Conservation (phyloP, 2,797 vertebrate species). For the Atherinosoma microstoma region DNA sequence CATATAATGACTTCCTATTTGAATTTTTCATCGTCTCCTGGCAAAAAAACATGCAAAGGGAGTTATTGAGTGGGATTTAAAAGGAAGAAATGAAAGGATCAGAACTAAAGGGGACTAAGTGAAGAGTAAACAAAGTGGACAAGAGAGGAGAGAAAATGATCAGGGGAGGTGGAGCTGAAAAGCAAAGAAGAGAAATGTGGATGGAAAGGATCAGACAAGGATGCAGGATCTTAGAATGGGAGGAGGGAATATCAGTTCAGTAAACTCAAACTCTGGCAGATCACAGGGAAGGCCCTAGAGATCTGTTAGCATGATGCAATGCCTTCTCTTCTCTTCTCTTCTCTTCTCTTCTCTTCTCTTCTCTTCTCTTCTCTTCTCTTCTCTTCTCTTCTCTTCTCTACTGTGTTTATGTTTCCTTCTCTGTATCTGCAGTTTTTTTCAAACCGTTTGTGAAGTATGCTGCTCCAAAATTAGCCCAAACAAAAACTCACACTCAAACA, state of each 20-base stretch:
- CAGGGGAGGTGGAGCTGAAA: slow-evolving; percentile 41
- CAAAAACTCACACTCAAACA: slow-evolving; percentile 16
- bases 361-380: background rate
- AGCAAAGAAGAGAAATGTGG: slow-evolving; percentile 47
- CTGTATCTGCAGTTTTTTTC: slow-evolving; percentile 29
- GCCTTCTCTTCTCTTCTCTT: slow-evolving; percentile 6
- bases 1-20: slow-evolving; percentile 21
- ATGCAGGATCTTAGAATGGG: slow-evolving; percentile 49
- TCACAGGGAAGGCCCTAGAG: slow-evolving; percentile 58
- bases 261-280: slow-evolving; percentile 59
- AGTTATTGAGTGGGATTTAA: slow-evolving; percentile 15
- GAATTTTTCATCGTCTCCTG: slow-evolving; percentile 45
- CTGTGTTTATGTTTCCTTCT: slow-evolving; percentile 6
- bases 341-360: background rate
- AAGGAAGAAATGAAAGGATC: slow-evolving; percentile 22
- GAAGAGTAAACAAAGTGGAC: slow-evolving; percentile 52
- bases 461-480: slow-evolving; percentile 29
- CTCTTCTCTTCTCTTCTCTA: slow-evolving; percentile 7
- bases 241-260: slow-evolving; percentile 44
- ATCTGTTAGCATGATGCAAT: slow-evolving; percentile 56
- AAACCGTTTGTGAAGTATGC: background rate
- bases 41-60: slow-evolving; percentile 7
- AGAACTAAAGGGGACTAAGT: slow-evolving; percentile 17
- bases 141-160: slow-evolving; percentile 44
- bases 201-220: slow-evolving; percentile 63